phyloP scores from a whole-genome alignment of 1,140 invertebrate genomes.

The Akabosia matsudoensis region DNA sequence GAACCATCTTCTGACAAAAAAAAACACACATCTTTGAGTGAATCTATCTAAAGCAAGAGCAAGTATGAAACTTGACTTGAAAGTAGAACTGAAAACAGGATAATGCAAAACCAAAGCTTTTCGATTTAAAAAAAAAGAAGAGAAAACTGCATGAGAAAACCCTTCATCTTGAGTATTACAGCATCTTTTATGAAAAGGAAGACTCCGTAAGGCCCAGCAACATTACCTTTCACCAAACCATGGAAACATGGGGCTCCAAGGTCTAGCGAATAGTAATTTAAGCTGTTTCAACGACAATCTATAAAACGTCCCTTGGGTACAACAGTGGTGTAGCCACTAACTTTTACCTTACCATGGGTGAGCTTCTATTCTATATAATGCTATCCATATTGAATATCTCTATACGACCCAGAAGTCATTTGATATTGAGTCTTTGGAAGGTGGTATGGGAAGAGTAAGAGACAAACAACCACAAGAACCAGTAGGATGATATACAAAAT shows the following conservation, averaged over 20 bases:
- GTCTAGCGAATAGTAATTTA: conserved; percentile 8
- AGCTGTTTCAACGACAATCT: background rate
- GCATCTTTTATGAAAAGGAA: background rate
- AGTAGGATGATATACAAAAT: background rate
- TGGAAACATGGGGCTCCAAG: background rate
- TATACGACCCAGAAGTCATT: no score
- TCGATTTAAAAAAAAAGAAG: background rate
- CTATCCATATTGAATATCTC: no score
- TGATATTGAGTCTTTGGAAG: no score
- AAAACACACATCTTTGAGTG: no score
- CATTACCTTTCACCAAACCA: background rate
- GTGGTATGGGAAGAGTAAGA: background rate
- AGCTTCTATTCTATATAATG: background rate
- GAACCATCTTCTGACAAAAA: no score
- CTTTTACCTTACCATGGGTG: no score
- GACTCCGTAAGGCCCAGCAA: background rate
- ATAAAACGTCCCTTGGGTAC: conserved; percentile 11
- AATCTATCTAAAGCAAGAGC: no score
- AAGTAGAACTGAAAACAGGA: no score
- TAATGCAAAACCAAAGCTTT: background rate
- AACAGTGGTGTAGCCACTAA: background rate
- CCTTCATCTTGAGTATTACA: background rate
- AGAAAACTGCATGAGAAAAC: background rate
- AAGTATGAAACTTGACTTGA: no score
- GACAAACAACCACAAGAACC: background rate